Base-by-base conservation (phyloP, 2,797 vertebrate species). In the Pangasius djambal region DNA sequence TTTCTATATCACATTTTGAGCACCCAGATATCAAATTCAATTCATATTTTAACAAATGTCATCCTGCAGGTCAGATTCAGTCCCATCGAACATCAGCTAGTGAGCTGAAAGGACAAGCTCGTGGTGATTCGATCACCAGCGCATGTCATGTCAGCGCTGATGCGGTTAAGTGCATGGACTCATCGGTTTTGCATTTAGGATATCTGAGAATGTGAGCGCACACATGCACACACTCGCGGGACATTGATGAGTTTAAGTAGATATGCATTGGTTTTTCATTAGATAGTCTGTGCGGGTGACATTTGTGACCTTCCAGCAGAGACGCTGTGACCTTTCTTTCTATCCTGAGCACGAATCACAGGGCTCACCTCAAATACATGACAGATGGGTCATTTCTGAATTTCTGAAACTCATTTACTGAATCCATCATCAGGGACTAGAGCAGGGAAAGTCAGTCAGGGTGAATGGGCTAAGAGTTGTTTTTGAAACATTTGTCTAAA, bases 181-280 rank as follows among this genome's bases (percentile, higher is more conserved):
- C n/a, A 75, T 86, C 31, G 63, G 52, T 74, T 86, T 81, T 82
- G 65, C 40, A 50, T 89, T 74, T 86, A 50, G 55, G 77, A 69
- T 86, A 37, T 40, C 78, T 86, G 67, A 74, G 85, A 89, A 63
- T 40, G 65, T 34, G 84, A 50, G 65, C 40, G 31, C 22, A 74
- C 65, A 28, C 63, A 50, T n/a, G 22, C 50, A 61, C 34, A 50
- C 28, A 0, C 55, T 34, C 25, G 6, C 5, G 7, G 5, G 69
- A 57, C 37, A 89, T 82, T 82, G 75, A 57, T 63, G 44, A 72
- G 57, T 74, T 74, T 86, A 89, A 89, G 69, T 65, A 31, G 85
- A 86, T 89, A 83, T 89, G 65, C 69, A 86, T 86, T 75, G 85
- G 85, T 83, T 86, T 89, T 86, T 75, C 88, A 89, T 89, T 89